Percentiles rank a stretch among this genome's conserved stretches.
Conservation (phyloP, 23 tunicate species). For the Corella eumyota region DNA sequence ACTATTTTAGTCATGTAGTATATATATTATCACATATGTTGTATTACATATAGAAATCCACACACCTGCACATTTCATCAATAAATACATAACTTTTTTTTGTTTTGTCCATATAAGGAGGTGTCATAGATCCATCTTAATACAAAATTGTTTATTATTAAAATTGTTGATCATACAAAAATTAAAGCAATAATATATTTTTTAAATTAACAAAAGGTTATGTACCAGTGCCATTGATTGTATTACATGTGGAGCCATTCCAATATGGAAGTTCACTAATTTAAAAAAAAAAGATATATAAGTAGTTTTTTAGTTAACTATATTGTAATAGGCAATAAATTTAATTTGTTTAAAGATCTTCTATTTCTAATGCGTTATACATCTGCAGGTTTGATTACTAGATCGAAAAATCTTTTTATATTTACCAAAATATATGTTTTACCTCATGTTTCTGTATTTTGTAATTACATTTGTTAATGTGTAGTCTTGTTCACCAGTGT, state of each 20-base stretch:
- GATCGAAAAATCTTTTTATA: too few species aligned
- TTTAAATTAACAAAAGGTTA: too few species aligned
- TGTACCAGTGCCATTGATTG: constrained; percentile 58
- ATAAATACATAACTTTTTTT: constrained; percentile 21
- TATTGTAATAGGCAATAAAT: not conserved
- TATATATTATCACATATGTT: not conserved
- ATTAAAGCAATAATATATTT: too few species aligned
- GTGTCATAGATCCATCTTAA: constrained; percentile 42
- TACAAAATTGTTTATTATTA: not conserved
- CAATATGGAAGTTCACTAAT: constrained; percentile 43
- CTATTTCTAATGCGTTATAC: not conserved
- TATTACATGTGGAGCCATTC: constrained; percentile 37
- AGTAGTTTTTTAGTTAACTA: not conserved
- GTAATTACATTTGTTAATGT: constrained; percentile 26
- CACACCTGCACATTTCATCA: constrained; percentile 46
- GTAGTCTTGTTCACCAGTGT: constrained; percentile 34
- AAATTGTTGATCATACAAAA: not conserved
- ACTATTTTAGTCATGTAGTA: not conserved
- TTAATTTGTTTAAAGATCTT: not conserved
- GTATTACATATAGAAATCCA: not conserved
- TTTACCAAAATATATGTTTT: not conserved
- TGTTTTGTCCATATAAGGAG: constrained; percentile 24
- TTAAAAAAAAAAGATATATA: constrained; percentile 1
- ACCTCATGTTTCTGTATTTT: constrained; percentile 24
- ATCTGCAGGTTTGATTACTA: not conserved